These are phyloP conservation scores for Drosophila lini DNA, from an alignment of 1,140 invertebrate genomes.

Conservation along the genomic window DNA sequence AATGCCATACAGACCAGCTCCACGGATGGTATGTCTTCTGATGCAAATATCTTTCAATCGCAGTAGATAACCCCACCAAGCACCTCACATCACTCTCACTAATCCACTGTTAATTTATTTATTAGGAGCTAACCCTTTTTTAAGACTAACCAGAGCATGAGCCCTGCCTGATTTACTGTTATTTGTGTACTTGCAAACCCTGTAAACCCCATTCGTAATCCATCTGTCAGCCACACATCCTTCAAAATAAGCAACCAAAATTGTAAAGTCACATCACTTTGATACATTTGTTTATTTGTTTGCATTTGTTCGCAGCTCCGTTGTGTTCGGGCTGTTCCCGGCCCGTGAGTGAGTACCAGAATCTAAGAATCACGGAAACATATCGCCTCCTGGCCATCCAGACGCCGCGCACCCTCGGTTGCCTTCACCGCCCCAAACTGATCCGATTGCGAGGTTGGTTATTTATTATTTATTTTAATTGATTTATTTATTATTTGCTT, in stretches of 20 bases:
- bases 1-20: conserved; percentile 45
- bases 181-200: not conserved
- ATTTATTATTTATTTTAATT: too few species aligned
- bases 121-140: too few species aligned
- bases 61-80: too few species aligned
- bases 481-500: not conserved
- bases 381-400: conserved; percentile 54
- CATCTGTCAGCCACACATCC: not conserved
- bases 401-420: conserved; percentile 35
- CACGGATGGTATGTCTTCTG: conserved; percentile 59
- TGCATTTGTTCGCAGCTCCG: conserved; percentile 49
- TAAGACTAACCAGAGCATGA: too few species aligned
- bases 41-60: too few species aligned
- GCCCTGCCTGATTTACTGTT: too few species aligned
- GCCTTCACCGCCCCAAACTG: conserved; percentile 52
- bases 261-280: not conserved
- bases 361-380: conserved; percentile 60
- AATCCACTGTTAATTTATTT: too few species aligned
- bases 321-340: conserved; percentile 64
- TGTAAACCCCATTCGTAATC: not conserved
- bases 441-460: conserved; percentile 53
- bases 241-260: not conserved
- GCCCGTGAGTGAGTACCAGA: conserved; percentile 76
- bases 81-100: not conserved
- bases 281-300: too few species aligned